Evolutionary conservation across 53 echinoderm and acorn worm species (phyloP).

Genomic region (Zoroaster sp.): DNA sequence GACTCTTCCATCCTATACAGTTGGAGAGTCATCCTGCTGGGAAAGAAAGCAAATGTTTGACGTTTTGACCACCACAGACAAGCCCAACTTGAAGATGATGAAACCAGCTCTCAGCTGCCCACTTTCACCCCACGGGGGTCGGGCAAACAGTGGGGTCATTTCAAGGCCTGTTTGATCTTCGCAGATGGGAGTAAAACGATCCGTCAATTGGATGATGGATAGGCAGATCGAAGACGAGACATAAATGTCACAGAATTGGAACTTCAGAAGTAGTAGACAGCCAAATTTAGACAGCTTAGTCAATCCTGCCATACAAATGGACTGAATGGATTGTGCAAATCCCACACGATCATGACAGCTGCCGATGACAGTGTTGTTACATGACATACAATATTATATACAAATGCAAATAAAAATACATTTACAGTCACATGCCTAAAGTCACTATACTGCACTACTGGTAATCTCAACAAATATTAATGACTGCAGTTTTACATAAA

Average conservation of each 20-base stretch:
- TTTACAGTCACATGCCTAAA: too few species aligned
- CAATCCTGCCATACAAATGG: too few species aligned
- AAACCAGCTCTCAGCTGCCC: not conserved
- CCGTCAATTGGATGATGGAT: not conserved
- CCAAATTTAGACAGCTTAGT: too few species aligned
- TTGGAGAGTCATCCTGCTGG: too few species aligned
- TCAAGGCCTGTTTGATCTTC: not conserved
- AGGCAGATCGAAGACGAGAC: not conserved
- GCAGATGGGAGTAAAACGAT: not conserved
- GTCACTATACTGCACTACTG: too few species aligned
- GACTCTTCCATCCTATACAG: too few species aligned
- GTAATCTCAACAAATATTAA: too few species aligned
- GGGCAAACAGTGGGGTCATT: not conserved
- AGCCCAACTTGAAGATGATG: not conserved
- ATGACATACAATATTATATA: too few species aligned
- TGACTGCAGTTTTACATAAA: too few species aligned
- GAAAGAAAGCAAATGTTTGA: not conserved
- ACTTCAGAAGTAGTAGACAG: not conserved
- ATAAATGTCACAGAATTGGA: not conserved
- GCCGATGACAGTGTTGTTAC: not conserved
- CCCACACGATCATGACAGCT: not conserved
- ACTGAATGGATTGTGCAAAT: not conserved
- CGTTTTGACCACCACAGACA: not conserved
- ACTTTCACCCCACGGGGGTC: not conserved
- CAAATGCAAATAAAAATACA: too few species aligned